Conservation (phyloP, 2,888 invertebrate species). For the Chesias legatella region DNA sequence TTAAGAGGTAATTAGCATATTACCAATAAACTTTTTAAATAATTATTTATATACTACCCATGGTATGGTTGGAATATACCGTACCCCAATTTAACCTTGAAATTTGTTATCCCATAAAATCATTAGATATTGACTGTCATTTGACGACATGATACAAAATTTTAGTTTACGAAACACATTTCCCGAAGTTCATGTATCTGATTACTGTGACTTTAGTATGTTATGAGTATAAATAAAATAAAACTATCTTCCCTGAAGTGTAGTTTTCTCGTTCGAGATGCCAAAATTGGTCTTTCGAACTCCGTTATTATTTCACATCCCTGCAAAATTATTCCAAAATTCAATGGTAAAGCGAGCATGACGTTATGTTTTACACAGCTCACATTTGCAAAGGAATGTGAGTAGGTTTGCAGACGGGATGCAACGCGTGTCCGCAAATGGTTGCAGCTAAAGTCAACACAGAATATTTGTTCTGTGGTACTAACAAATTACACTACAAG, state of each 20-base stretch:
- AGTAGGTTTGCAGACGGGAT: conserved; percentile 43
- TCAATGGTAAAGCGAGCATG: conserved; percentile 12
- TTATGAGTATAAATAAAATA: too few relatives aligned
- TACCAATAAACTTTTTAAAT: too few relatives aligned
- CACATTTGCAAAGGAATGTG: conserved; percentile 41
- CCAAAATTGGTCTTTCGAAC: conserved; percentile 5
- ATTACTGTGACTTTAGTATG: too few relatives aligned
- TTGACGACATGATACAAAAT: too few relatives aligned
- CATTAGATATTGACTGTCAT: too few relatives aligned
- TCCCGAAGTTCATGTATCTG: too few relatives aligned
- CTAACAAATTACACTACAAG: conserved; percentile 41
- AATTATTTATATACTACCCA: too few relatives aligned
- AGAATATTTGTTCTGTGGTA: conserved; percentile 39
- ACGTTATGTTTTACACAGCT: conserved; percentile 35
- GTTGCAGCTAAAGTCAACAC: conserved; percentile 41
- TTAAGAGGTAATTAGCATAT: too few relatives aligned
- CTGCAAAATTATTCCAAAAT: not conserved
- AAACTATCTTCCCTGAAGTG: not conserved
- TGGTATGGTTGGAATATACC: too few relatives aligned
- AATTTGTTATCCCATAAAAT: too few relatives aligned
- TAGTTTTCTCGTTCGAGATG: conserved; percentile 4
- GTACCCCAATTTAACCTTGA: too few relatives aligned
- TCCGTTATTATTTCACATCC: conserved; percentile 11
- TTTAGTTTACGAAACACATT: too few relatives aligned
- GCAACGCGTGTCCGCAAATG: conserved; percentile 41